A percentile compares a stretch with the other conserved stretches of the same genome.
These are phyloP conservation scores for Spongilla lacustris DNA, from an alignment of 37 sponge, comb jelly and placozoan species.

Conservation along the genomic window DNA sequence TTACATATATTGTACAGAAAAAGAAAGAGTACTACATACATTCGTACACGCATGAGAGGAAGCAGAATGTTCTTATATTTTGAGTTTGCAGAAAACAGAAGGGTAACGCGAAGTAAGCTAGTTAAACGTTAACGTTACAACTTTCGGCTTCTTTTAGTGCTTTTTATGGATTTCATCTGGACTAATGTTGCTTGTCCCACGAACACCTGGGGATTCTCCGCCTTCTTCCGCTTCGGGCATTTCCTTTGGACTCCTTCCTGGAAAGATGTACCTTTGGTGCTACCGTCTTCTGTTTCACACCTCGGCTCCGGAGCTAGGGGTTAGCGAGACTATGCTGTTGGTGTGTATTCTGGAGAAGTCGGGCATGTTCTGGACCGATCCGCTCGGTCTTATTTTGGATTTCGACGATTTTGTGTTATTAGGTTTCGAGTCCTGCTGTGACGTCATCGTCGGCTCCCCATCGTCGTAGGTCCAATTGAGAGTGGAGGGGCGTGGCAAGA, in stretches of 20 bases:
- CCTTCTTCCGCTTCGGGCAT: not conserved
- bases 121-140: not conserved
- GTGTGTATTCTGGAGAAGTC: not conserved
- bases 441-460: not conserved
- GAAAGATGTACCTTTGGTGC: no score
- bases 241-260: no score
- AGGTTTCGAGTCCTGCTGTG: no score
- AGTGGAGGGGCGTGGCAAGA: not conserved
- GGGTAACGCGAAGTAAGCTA: no score
- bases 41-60: no score
- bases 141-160: not conserved
- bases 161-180: not conserved
- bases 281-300: no score
- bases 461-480: not conserved
- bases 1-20: no score
- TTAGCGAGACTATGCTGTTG: not conserved
- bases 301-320: no score
- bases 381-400: no score
- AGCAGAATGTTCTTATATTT: no score
- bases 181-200: not conserved
- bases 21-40: no score
- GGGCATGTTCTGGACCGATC: not conserved
- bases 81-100: not conserved
- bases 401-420: no score
- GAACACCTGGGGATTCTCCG: not conserved